Evolutionary conservation across 1,140 invertebrate species (phyloP).

Genomic region (Euura saliciscinereae): DNA sequence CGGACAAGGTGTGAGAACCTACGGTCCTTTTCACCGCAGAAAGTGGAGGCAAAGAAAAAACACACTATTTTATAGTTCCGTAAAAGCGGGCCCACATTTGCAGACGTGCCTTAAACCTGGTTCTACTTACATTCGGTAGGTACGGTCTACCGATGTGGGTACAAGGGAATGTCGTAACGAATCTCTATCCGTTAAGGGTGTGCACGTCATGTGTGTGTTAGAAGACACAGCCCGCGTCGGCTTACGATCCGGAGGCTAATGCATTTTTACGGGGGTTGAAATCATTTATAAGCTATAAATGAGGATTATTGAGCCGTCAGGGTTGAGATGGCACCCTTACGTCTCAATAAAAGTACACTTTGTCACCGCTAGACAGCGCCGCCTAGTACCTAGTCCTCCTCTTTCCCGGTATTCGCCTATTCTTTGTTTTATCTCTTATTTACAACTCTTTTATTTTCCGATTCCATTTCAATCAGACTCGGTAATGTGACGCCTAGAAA

Average conservation of each 20-base stretch:
- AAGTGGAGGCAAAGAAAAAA: conserved; percentile 20
- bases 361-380: conserved; percentile 50
- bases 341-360: conserved; percentile 57
- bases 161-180: background rate
- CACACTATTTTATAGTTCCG: conserved; percentile 47
- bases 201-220: background rate
- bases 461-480: conserved; percentile 60
- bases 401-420: conserved; percentile 35
- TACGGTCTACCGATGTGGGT: background rate
- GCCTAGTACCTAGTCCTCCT: conserved; percentile 42
- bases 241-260: conserved; percentile 40
- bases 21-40: background rate
- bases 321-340: conserved; percentile 35
- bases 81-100: conserved; percentile 40
- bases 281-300: conserved; percentile 64
- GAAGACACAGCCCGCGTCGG: background rate
- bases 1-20: background rate
- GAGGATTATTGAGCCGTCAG: conserved; percentile 51
- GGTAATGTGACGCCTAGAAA: background rate
- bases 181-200: too few species aligned
- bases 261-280: conserved; percentile 55
- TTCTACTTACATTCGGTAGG: background rate
- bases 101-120: conserved; percentile 20
- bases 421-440: conserved; percentile 58
- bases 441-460: conserved; percentile 60